A percentile compares a stretch with the other conserved stretches of the same genome.
Evolutionary conservation across 2,113 vertebrate species (phyloP).

Genomic region (Microtus ochrogaster): DNA sequence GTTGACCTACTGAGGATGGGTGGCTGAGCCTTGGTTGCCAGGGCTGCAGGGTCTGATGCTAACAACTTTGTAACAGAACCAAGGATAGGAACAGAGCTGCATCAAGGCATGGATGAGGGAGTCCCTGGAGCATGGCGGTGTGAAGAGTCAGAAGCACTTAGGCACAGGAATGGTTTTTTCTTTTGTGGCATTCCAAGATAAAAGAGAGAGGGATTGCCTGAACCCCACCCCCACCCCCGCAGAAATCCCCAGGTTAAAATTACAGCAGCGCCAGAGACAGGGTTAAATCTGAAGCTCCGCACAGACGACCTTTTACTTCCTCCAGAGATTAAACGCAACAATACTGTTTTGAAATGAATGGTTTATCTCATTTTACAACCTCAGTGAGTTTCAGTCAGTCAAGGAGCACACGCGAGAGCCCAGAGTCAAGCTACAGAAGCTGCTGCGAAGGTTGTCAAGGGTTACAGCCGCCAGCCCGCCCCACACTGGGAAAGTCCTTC

Average conservation of each 20-base stretch:
- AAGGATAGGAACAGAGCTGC: not conserved
- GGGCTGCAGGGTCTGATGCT: not conserved
- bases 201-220: not conserved
- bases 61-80: not conserved
- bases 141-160: not conserved
- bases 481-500: not conserved
- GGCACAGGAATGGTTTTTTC: not conserved
- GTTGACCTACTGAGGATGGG: not conserved
- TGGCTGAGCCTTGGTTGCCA: not conserved
- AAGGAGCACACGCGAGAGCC: not conserved
- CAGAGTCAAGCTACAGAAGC: not conserved
- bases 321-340: not conserved
- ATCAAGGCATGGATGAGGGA: not conserved
- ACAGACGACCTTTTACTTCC: not conserved
- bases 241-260: not conserved
- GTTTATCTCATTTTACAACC: not conserved
- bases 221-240: not conserved
- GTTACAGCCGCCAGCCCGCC: not conserved
- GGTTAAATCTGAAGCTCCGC: not conserved
- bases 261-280: not conserved
- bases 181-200: not conserved
- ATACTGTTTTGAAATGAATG: not conserved
- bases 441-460: accelerated
- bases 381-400: not conserved
- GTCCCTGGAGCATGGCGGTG: not conserved